Base-by-base conservation (phyloP, 1,140 invertebrate genomes). In the Heliconius himera region DNA sequence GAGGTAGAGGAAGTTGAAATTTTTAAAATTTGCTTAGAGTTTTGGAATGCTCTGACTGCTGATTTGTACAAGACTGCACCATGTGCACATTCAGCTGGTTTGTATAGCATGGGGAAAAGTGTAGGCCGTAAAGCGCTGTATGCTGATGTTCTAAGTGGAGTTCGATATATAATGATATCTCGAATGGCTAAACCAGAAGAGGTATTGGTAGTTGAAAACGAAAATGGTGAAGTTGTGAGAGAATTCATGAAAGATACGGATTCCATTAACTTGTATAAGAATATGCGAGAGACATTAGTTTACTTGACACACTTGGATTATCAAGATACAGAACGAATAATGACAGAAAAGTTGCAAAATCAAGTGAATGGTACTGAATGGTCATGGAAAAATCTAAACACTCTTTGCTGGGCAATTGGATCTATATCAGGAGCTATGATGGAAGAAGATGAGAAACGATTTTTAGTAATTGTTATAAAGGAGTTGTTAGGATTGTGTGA, bases 201-300 rank as follows among this genome's bases (percentile, higher is more conserved):
- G 95, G 99, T 99, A 8, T 95, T 99, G n/a, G 99, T 99, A 76
- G 99, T 99, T n/a, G 99, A 99, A 94, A 99, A 99, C 96, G 99
- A 99, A 93, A 99, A 99, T 95, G 99, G 99, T 38, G 99, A 99
- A 95, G 99, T 99, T 75, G 99, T 99, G 2, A 95, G 99, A 73
- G 99, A 99, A 94, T 99, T 99, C 90, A 99, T 99, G 98, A 99
- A 99, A 94, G 99, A 99, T 93, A 99, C 99, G 66, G 99, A 99
- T 95, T 98, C 99, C 13, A 99, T 99, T 84, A 99, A 99, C 95
- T 96, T 99, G 86, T 99, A 99, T 94, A 99, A 99, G 95, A 99
- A 99, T 90, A 99, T 99, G 99, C 96, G 99, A 83, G 99, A 99
- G 95, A 99, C 99, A 66, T 95, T 99, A 51, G 99, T 99, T 4